phyloP scores from a whole-genome alignment of 2,888 invertebrate genomes.

The Hymenopus coronatus region DNA sequence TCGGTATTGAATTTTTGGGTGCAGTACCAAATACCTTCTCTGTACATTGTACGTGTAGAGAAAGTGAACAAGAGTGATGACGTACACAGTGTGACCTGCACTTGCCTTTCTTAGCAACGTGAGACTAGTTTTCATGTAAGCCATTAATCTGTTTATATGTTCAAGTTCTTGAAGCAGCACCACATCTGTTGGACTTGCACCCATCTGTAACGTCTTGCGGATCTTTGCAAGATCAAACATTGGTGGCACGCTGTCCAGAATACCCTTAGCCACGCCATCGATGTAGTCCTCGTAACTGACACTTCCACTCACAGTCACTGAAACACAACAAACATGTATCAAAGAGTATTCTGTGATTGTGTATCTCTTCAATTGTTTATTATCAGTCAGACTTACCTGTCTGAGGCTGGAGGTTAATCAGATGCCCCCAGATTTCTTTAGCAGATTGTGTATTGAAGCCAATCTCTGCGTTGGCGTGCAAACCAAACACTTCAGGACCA shows the following conservation, averaged over 20 bases:
- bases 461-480: conserved; percentile 94
- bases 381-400: conserved; percentile 58
- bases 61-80: too few relatives aligned
- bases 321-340: conserved; percentile 4
- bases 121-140: conserved; percentile 67
- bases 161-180: conserved; percentile 88
- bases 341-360: background rate
- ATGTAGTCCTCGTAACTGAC: conserved; percentile 86
- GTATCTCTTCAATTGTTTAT: background rate
- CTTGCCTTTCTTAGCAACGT: conserved; percentile 64
- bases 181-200: conserved; percentile 78
- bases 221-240: conserved; percentile 79
- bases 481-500: conserved; percentile 86
- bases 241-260: conserved; percentile 70
- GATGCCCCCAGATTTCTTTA: conserved; percentile 79
- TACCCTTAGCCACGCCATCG: conserved; percentile 72
- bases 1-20: too few relatives aligned
- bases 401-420: conserved; percentile 88
- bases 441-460: conserved; percentile 88
- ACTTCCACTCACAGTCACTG: conserved; percentile 66
- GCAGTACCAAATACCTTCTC: too few relatives aligned
- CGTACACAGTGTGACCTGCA: background rate
- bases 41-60: too few relatives aligned
- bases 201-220: conserved; percentile 73
- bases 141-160: conserved; percentile 77